Evolutionary conservation across 2,113 vertebrate genomes (phyloP).

Genomic region (Glareola pratincola): DNA sequence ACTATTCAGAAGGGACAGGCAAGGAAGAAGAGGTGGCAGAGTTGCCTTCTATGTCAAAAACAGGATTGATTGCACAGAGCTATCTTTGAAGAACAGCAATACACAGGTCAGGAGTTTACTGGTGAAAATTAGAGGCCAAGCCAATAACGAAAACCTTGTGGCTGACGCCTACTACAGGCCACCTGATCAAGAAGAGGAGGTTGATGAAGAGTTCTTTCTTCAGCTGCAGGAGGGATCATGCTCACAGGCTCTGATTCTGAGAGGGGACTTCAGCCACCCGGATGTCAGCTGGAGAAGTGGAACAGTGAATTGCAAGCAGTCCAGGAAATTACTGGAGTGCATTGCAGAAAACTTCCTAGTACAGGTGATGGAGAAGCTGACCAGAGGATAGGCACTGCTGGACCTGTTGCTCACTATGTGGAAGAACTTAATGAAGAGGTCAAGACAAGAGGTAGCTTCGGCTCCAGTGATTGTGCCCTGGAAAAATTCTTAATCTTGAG

Average conservation of each 20-base stretch:
- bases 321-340: background rate
- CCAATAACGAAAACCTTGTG: background rate
- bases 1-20: background rate
- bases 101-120: background rate
- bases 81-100: background rate
- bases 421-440: background rate
- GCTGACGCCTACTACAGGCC: background rate
- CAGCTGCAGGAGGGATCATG: background rate
- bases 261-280: background rate
- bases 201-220: background rate
- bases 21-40: background rate
- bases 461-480: too few relatives aligned
- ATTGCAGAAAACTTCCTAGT: background rate
- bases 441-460: background rate
- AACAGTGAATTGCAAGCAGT: background rate
- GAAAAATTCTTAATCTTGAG: background rate
- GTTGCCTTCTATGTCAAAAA: background rate
- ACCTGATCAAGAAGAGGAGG: background rate
- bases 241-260: background rate
- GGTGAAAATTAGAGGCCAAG: background rate
- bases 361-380: background rate
- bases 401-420: background rate
- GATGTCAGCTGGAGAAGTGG: background rate
- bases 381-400: background rate
- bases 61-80: background rate